Evolutionary conservation across 2,797 vertebrate genomes (phyloP).

Genomic region (Potorous gilbertii): DNA sequence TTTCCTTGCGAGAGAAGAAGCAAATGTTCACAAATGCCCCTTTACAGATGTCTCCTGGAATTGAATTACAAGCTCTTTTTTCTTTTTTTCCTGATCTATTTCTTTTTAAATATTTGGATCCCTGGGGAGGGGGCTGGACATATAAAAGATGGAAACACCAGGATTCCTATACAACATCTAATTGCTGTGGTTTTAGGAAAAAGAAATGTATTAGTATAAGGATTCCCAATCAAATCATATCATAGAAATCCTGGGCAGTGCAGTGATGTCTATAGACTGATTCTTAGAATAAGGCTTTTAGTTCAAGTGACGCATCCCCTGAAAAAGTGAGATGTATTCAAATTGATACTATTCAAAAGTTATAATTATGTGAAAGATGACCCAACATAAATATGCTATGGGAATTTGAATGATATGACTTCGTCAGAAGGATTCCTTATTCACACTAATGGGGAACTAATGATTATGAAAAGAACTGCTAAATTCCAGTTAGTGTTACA

Average conservation of each 20-base stretch:
- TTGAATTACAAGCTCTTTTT: not conserved
- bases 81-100: not conserved
- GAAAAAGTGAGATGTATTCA: not conserved
- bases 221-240: not conserved
- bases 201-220: not conserved
- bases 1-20: not conserved
- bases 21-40: not conserved
- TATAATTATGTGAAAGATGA: not conserved
- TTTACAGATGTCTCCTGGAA: slow-evolving; percentile 1
- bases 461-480: not conserved
- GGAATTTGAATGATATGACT: not conserved
- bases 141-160: not conserved
- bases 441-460: not conserved
- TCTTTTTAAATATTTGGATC: not conserved
- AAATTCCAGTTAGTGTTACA: not conserved
- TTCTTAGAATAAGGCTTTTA: not conserved
- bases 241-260: not conserved
- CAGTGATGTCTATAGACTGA: no score
- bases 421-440: not conserved
- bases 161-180: not conserved
- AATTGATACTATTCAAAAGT: not conserved
- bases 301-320: not conserved
- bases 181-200: not conserved
- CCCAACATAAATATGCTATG: not conserved
- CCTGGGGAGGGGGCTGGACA: not conserved